Conservation (phyloP, 1,140 invertebrate genomes). For the Helicorthomorpha holstii region DNA sequence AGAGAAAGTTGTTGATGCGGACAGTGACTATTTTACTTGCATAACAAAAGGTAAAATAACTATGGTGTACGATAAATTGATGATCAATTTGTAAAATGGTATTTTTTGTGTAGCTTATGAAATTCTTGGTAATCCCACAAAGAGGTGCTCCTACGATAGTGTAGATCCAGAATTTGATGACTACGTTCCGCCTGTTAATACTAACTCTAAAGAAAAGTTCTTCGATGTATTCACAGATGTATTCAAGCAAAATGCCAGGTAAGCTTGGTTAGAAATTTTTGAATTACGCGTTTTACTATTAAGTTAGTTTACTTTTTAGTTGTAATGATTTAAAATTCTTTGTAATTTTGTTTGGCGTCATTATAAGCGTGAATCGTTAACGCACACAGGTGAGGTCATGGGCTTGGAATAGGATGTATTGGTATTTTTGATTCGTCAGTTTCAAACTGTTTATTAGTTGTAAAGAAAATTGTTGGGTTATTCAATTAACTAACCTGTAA, state of each 20-base stretch:
- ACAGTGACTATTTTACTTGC: conserved; percentile 95
- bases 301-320: too few relatives aligned
- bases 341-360: too few relatives aligned
- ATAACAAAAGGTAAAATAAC: conserved; percentile 86
- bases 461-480: too few relatives aligned
- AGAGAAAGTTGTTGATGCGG: conserved; percentile 54
- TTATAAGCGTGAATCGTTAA: too few relatives aligned
- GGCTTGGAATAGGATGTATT: too few relatives aligned
- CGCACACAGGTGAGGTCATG: too few relatives aligned
- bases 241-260: conserved; percentile 59
- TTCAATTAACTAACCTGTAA: too few relatives aligned
- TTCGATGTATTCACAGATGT: conserved; percentile 60
- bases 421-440: too few relatives aligned
- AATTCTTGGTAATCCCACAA: conserved; percentile 60
- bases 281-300: too few relatives aligned
- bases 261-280: too few relatives aligned
- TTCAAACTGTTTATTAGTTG: too few relatives aligned
- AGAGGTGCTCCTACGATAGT: conserved; percentile 82
- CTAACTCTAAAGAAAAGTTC: conserved; percentile 61
- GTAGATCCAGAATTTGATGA: conserved; percentile 92
- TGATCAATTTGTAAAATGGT: neutral
- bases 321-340: too few relatives aligned
- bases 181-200: conserved; percentile 51
- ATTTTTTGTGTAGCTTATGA: conserved; percentile 50
- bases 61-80: neutral